Evolutionary conservation across 1,140 invertebrate genomes (phyloP).

Genomic region (Venturia canescens): DNA sequence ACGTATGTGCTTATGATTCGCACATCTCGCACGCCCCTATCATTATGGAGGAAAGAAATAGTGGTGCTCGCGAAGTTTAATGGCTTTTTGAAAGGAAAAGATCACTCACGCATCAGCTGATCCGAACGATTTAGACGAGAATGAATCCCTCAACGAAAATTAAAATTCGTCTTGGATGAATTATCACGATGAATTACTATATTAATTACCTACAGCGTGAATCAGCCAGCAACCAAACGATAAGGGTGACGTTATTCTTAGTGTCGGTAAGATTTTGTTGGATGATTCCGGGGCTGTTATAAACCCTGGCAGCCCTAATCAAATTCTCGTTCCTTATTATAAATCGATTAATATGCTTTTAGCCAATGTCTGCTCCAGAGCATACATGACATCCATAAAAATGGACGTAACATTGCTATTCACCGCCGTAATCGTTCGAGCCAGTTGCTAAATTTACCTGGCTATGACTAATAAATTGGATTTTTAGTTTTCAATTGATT

Average conservation of each 20-base stretch:
- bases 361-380: not conserved
- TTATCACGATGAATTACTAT: constrained; percentile 39
- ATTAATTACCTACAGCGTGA: constrained; percentile 33
- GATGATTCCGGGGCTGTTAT: not conserved
- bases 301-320: not conserved
- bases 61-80: constrained; percentile 60
- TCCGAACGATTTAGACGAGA: not conserved
- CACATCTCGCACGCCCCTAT: constrained; percentile 68
- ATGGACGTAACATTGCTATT: not conserved
- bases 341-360: constrained; percentile 26
- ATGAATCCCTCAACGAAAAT: constrained; percentile 2
- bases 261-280: not conserved
- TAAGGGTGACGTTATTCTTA: constrained; percentile 3
- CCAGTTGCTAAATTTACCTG: not conserved
- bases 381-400: not conserved
- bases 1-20: constrained; percentile 68
- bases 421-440: not conserved
- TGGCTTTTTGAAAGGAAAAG: constrained; percentile 67
- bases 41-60: constrained; percentile 53
- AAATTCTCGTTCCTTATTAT: constrained; percentile 16
- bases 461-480: not conserved
- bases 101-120: constrained; percentile 49
- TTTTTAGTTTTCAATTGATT: not conserved
- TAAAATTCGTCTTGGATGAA: constrained; percentile 39
- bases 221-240: not conserved